Evolutionary conservation across 2,888 invertebrate genomes (phyloP), one percentile per base, ranked within the genome.

Genomic region (Caenorhabditis japonica): DNA sequence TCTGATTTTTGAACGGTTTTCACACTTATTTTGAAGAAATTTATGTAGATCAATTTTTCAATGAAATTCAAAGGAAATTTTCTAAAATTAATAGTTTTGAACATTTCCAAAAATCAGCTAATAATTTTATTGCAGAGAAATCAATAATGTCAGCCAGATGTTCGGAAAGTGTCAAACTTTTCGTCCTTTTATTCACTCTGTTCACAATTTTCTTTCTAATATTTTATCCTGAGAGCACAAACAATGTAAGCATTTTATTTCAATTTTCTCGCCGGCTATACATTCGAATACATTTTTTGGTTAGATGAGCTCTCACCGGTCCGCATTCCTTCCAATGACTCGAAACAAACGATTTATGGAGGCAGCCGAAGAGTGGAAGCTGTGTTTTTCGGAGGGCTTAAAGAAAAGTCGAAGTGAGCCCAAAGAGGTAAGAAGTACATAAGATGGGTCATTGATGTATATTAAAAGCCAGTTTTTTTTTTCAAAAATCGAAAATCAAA

Each of bases 351-450:
- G 25, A 23, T 64, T 64, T 46, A 15, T 64, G 17, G 64, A 55
- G 25, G 64, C 64, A n/a, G 47, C 64, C 1, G 55, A 64, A 0
- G 51, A 58, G 30, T 66, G 66, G 66, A 51, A 39, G 13, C 19
- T 10, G 2, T 66, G 66, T 30, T 66, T 66, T n/a, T 13, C 56
- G 4, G 58, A 66, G 4, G 44, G 39, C 27, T 36, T 66, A n/a
- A 58, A 58, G 15, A 52, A 58, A 44, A 44, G 66, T 39, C 23
- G 66, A n/a, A 23, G n/a, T n/a, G 66, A 66, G 13, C 66, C 66
- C 17, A 58, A 66, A 52, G 58, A 66, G 36, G 66, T 58, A 3
- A 25, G 25, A 30, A 10, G 19, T 13, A 10, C 30, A 30, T n/a
- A n/a, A n/a, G n/a, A n/a, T n/a, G n/a, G n/a, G n/a, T n/a, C n/a